Conservation (phyloP, 2,113 vertebrate genomes). For the Elanoides forficatus region DNA sequence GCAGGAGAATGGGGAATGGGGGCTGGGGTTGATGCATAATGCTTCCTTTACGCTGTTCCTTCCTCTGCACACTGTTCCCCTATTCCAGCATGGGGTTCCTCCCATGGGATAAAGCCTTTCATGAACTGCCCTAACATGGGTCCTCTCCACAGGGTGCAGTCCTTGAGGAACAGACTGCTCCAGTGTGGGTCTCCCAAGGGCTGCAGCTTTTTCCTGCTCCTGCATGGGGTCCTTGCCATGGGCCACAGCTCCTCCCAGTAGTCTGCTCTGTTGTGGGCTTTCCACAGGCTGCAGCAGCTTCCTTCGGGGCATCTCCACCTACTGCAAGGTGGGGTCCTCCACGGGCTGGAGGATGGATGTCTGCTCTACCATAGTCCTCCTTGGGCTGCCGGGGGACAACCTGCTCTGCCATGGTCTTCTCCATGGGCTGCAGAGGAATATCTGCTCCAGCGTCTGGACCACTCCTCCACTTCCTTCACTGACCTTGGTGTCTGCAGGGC, state of each 20-base stretch:
- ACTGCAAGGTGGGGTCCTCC: neutral
- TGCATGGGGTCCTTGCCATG: neutral
- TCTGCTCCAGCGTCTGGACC: neutral
- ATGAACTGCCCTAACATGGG: accelerated
- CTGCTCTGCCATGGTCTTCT: neutral
- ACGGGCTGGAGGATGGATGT: neutral
- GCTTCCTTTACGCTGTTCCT: neutral
- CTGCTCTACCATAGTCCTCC: neutral
- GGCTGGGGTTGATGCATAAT: accelerated
- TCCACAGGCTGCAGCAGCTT: neutral
- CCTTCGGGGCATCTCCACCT: neutral
- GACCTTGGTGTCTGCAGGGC: neutral
- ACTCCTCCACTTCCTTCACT: neutral
- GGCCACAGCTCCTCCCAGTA: neutral
- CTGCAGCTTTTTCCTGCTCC: neutral
- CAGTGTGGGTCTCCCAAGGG: neutral
- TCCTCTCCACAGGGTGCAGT: neutral
- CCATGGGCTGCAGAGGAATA: neutral
- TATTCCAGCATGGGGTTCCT: neutral
- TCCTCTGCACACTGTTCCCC: neutral
- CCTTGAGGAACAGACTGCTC: neutral
- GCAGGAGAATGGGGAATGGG: neutral
- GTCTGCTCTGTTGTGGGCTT: neutral
- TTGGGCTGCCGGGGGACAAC: too few relatives aligned
- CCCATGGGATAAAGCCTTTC: neutral